These are phyloP conservation scores for Ctenodactylus gundi DNA, from an alignment of 2,113 vertebrate species.

Conservation along the genomic window DNA sequence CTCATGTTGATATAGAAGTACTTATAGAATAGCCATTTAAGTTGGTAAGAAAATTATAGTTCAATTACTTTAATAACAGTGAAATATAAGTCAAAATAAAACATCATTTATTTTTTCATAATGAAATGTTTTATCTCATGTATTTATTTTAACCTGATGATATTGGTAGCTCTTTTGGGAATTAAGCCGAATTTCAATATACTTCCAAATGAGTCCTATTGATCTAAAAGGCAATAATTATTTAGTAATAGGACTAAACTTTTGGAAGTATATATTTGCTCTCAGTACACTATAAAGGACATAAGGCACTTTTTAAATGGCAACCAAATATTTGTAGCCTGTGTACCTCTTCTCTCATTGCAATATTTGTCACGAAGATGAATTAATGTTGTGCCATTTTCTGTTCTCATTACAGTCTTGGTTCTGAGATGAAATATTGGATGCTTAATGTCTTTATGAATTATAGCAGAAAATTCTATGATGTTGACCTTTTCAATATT, in stretches of 20 bases:
- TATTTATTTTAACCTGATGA: slow-evolving; percentile 47
- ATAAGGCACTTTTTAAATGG: slow-evolving; percentile 67
- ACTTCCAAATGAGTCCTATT: slow-evolving; percentile 15
- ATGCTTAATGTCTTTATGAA: slow-evolving; percentile 86
- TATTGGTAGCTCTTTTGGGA: not conserved
- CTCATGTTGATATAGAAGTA: not conserved
- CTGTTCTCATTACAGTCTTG: slow-evolving; percentile 85
- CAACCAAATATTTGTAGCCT: slow-evolving; percentile 80
- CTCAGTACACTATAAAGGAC: slow-evolving; percentile 74
- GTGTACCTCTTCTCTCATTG: slow-evolving; percentile 82
- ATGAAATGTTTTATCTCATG: slow-evolving; percentile 27
- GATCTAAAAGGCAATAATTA: slow-evolving; percentile 52
- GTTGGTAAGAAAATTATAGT: slow-evolving; percentile 28
- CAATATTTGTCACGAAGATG: slow-evolving; percentile 85
- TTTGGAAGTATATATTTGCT: slow-evolving; percentile 60
- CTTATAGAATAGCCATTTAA: not conserved
- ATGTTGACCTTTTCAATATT: slow-evolving; percentile 89
- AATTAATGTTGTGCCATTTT: slow-evolving; percentile 88
- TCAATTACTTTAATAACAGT: slow-evolving; percentile 25
- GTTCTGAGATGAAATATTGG: slow-evolving; percentile 87
- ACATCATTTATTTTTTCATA: slow-evolving; percentile 37
- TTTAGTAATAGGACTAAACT: slow-evolving; percentile 48
- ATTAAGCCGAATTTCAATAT: slow-evolving; percentile 24
- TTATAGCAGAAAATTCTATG: slow-evolving; percentile 83
- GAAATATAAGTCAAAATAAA: slow-evolving; percentile 46